Base-by-base conservation (phyloP, 2,113 vertebrate genomes). In the Porphyrio hochstetteri region DNA sequence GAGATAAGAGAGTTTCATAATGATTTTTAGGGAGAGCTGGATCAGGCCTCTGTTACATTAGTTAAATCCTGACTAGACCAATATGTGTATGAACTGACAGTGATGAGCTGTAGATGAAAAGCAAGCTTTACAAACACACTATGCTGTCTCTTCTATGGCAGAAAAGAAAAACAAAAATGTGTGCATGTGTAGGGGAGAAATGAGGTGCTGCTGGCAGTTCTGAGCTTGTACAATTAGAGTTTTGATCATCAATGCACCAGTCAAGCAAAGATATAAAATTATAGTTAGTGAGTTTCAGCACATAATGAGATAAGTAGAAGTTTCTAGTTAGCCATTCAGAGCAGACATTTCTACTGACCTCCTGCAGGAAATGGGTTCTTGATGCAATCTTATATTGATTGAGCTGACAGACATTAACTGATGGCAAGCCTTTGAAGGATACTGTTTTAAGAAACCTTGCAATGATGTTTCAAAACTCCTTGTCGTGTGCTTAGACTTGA, bases 341-440 rank as follows among this genome's bases (percentile, higher is more conserved):
- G 44, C 68, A 95, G 92, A 95, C 87, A 78, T 93, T 96, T 86
- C 95, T 79, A 59, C 75, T 85, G 90, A 88, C 85, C 87, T 95
- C 75, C 29, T 93, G 88, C 65, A 97, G 82, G 88, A 97, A 96
- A 97, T 83, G 88, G 88, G 95, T 95, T 98, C 93, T 94, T 97
- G 97, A 97, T 97, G 85, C 72, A 97, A 97, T 97, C 97, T 96
- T 38, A 13, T 95, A 97, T 97, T 91, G 97, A 98, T 93, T 70
- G 80, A 94, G 76, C 92, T 97, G 94, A 82, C 91, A 95, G 86
- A 88, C 44, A 82, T 84, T 94, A 95, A 90, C 78, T 93, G 95
- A 96, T 88, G 92, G 70, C 23, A 77, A 94, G 72, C 35, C 88
- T 97, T 93, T 97, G 82, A 97, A 96, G 71, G 83, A 71, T 93